Percentiles rank a stretch among this genome's conserved stretches.
Conservation (phyloP, 2,888 invertebrate species). For the Monoplex corrugatus region DNA sequence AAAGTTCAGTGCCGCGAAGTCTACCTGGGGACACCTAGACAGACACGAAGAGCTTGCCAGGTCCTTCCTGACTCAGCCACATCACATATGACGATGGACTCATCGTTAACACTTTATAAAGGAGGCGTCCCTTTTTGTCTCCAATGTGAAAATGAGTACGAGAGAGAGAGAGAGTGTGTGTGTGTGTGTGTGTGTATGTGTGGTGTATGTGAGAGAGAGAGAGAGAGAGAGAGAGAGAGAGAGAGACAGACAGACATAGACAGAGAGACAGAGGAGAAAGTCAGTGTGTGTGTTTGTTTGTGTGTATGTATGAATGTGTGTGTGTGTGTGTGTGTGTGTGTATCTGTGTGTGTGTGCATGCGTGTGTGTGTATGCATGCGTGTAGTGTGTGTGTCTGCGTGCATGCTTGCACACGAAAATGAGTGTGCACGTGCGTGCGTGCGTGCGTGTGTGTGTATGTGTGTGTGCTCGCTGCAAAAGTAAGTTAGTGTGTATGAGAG, state of each 20-base stretch:
- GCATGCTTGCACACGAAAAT: too few species aligned
- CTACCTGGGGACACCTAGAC: too few species aligned
- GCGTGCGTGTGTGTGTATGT: too few species aligned
- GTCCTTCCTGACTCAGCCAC: too few species aligned
- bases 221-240: not conserved
- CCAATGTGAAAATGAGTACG: too few species aligned
- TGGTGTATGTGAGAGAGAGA: not conserved
- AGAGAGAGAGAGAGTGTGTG: not conserved
- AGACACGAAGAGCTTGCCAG: too few species aligned
- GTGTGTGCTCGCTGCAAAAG: too few species aligned
- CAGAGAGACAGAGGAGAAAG: not conserved
- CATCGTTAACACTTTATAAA: too few species aligned
- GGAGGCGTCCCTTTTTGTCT: too few species aligned
- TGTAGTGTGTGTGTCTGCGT: not conserved
- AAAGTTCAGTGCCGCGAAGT: too few species aligned
- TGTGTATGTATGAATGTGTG: not conserved
- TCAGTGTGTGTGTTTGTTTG: not conserved
- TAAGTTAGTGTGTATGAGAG: too few species aligned
- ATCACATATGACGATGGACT: not conserved
- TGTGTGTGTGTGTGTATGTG: not conserved
- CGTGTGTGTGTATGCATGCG: not conserved
- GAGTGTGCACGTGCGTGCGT: not conserved
- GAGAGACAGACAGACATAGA: not conserved
- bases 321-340: not conserved
- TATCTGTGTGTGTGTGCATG: slow-evolving; percentile 10